Conservation (phyloP, 2,888 invertebrate species). For the Plusia festucae region DNA sequence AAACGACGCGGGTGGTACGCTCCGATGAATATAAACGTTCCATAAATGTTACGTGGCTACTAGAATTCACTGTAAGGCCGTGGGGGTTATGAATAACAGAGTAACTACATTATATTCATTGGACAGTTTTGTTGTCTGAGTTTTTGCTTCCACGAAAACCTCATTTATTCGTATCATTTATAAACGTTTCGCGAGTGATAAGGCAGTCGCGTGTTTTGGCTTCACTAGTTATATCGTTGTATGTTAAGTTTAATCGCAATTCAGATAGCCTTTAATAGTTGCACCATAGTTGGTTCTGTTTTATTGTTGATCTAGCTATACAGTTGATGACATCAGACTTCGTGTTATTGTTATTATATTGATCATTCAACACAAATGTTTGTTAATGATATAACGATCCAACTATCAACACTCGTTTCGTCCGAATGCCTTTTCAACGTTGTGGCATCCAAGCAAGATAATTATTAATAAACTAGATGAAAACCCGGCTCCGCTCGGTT, state of each 20-base stretch:
- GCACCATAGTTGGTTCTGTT: conserved; percentile 35
- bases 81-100: conserved; percentile 55
- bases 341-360: conserved; percentile 70
- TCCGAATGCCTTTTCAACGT: conserved; percentile 61
- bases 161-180: conserved; percentile 15
- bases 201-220: conserved; percentile 44
- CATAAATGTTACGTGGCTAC: conserved; percentile 73
- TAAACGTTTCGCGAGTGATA: conserved; percentile 40
- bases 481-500: no score
- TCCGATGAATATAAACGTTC: conserved; percentile 81
- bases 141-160: conserved; percentile 25
- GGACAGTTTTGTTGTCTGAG: conserved; percentile 38
- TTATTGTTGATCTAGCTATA: conserved; percentile 46
- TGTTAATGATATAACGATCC: conserved; percentile 66
- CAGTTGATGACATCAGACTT: conserved; percentile 64
- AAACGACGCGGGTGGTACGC: conserved; percentile 83
- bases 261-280: conserved; percentile 38
- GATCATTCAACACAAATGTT: conserved; percentile 67
- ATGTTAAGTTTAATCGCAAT: conserved; percentile 47
- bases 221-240: conserved; percentile 33
- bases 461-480: conserved; percentile 53
- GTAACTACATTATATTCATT: conserved; percentile 50
- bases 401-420: conserved; percentile 63
- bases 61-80: conserved; percentile 60
- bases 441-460: conserved; percentile 53